Conservation (phyloP, 2,797 vertebrate species). For the Argya squamiceps region DNA sequence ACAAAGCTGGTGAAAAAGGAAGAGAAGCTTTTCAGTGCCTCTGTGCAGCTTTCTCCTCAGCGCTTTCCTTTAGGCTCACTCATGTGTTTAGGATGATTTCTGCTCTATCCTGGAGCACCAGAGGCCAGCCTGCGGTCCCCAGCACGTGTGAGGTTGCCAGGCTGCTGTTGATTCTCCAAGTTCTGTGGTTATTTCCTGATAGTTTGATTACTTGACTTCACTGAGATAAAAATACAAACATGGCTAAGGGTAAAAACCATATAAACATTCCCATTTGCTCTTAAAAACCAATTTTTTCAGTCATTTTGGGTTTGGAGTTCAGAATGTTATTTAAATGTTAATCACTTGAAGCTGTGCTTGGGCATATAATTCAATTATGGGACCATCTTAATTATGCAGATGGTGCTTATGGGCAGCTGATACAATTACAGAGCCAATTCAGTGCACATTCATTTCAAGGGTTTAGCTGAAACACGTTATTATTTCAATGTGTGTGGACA, state of each 20-base stretch:
- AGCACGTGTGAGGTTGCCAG: background rate
- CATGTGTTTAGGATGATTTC: background rate
- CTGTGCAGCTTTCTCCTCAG: background rate
- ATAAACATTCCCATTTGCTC: constrained; percentile 22
- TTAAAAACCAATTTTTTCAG: constrained; percentile 18
- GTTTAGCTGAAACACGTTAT: constrained; percentile 13
- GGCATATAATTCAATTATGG: constrained; percentile 61
- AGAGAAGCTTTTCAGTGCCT: background rate
- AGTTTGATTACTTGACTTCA: constrained; percentile 17
- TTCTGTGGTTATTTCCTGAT: background rate
- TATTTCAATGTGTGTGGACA: constrained; percentile 21
- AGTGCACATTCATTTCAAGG: constrained; percentile 1
- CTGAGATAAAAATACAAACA: constrained; percentile 12
- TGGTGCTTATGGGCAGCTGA: constrained; percentile 61
- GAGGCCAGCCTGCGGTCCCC: background rate
- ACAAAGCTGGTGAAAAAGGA: background rate
- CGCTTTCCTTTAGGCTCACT: background rate
- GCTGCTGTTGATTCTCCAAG: background rate
- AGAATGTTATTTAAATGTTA: constrained; percentile 65
- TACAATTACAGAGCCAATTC: constrained; percentile 43
- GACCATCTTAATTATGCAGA: constrained; percentile 64
- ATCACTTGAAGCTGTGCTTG: constrained; percentile 60
- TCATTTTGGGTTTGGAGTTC: constrained; percentile 38
- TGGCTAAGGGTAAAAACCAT: constrained; percentile 3
- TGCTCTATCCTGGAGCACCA: background rate